These are phyloP conservation scores for Yoshiicerus persimilis DNA, from an alignment of 1,140 invertebrate species.

Conservation along the genomic window DNA sequence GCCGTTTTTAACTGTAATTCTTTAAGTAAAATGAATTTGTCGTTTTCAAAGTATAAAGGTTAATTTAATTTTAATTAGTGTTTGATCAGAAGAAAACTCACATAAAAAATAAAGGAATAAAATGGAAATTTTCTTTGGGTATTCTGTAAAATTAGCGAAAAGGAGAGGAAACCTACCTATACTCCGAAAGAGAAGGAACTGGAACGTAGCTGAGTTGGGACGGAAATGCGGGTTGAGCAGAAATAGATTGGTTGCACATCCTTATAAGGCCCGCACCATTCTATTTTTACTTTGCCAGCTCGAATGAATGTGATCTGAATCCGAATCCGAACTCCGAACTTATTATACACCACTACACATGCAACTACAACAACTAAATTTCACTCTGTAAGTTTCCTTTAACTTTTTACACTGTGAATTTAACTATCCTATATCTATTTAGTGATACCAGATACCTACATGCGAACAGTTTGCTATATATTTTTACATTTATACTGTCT, in stretches of 20 bases:
- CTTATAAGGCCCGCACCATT: conserved; percentile 45
- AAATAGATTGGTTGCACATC: conserved; percentile 43
- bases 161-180: conserved; percentile 42
- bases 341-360: background rate
- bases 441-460: background rate
- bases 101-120: conserved; percentile 17
- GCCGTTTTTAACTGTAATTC: background rate
- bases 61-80: background rate
- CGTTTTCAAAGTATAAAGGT: background rate
- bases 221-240: conserved; percentile 39
- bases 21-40: background rate
- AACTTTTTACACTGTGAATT: background rate
- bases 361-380: background rate
- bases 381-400: background rate
- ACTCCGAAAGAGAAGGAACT: conserved; percentile 46
- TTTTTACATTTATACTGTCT: background rate
- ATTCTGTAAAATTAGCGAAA: background rate
- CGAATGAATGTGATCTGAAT: conserved; percentile 18
- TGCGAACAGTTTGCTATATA: background rate
- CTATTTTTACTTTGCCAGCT: conserved; percentile 44
- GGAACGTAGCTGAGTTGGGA: conserved; percentile 33
- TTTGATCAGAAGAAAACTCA: background rate
- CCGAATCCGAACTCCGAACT: background rate
- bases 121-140: conserved; percentile 3
- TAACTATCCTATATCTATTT: background rate